phyloP scores from a whole-genome alignment of 1,140 invertebrate species.

The Calliphora vicina region DNA sequence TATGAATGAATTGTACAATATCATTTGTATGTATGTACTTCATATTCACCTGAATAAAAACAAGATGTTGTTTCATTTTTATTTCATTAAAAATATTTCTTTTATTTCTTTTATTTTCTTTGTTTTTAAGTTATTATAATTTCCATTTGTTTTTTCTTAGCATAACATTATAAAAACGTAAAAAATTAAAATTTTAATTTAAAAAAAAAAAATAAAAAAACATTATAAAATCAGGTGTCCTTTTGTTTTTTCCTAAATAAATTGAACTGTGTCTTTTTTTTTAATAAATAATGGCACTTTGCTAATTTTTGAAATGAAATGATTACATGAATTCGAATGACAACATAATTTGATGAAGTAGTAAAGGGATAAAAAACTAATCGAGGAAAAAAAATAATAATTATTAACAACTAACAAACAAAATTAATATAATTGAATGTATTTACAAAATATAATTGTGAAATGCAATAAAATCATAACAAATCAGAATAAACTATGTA shows the following conservation, averaged over 20 bases:
- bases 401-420: not conserved
- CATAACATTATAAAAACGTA: slow-evolving; percentile 36
- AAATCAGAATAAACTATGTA: not conserved
- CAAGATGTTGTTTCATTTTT: not conserved
- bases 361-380: not conserved
- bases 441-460: not conserved
- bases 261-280: not conserved
- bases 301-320: not conserved
- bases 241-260: not conserved
- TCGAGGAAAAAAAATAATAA: not conserved
- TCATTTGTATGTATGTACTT: too few relatives aligned
- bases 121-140: slow-evolving; percentile 29
- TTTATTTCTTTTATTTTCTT: slow-evolving; percentile 26
- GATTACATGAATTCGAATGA: not conserved
- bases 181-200: not conserved
- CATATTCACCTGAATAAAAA: not conserved
- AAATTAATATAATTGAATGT: too few relatives aligned
- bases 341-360: too few relatives aligned
- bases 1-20: too few relatives aligned
- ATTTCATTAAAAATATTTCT: slow-evolving; percentile 1
- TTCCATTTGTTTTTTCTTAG: slow-evolving; percentile 37
- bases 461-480: not conserved
- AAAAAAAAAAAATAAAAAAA: not conserved
- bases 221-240: slow-evolving; percentile 24
- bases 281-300: slow-evolving; percentile 24